These are phyloP conservation scores for Elaeidobius kamerunicus DNA, from an alignment of 2,888 invertebrate genomes.

Conservation along the genomic window DNA sequence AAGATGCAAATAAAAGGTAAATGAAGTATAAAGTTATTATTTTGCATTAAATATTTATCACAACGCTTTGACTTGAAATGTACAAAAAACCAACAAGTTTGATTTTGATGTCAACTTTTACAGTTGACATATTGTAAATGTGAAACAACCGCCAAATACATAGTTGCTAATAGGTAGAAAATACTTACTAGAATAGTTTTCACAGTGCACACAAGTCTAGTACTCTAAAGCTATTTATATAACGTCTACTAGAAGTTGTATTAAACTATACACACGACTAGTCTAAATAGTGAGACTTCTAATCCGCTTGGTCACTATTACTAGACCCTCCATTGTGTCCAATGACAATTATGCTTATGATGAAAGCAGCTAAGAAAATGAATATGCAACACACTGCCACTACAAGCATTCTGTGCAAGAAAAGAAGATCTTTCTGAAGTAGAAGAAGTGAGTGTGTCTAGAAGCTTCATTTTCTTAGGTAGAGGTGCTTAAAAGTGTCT, in stretches of 20 bases:
- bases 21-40: not conserved
- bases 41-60: constrained; percentile 1
- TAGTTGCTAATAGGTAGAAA: constrained; percentile 9
- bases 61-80: not conserved
- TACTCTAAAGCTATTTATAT: not conserved
- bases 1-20: not conserved
- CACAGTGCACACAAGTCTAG: not conserved
- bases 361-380: constrained; percentile 30
- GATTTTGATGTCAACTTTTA: constrained; percentile 16
- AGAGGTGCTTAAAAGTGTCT: constrained; percentile 12
- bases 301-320: constrained; percentile 8
- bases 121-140: constrained; percentile 9
- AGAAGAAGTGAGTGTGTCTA: constrained; percentile 18
- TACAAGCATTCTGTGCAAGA: constrained; percentile 26
- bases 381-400: constrained; percentile 31
- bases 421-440: constrained; percentile 21
- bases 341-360: constrained; percentile 30
- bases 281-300: constrained; percentile 7
- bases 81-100: constrained; percentile 1
- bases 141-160: constrained; percentile 12
- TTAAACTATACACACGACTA: not conserved
- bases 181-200: not conserved
- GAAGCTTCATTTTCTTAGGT: constrained; percentile 25
- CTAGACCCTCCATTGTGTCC: constrained; percentile 26
- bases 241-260: no score